Conservation (phyloP, 2,888 invertebrate species). For the Volucella bombylans region DNA sequence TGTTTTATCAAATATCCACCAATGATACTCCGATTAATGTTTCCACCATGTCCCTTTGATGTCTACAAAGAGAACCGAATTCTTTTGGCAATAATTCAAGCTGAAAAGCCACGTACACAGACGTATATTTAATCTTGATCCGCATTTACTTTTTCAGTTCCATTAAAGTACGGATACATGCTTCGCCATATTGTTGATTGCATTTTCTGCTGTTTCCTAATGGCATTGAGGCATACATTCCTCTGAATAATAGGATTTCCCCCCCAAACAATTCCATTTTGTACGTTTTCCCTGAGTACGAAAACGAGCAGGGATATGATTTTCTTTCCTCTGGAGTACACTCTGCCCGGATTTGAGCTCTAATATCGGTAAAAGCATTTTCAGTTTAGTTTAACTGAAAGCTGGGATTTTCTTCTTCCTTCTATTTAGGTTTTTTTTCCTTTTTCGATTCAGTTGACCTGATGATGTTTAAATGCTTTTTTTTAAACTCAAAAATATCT, state of each 20-base stretch:
- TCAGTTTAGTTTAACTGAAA: slow-evolving; percentile 4
- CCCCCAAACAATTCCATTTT: slow-evolving; percentile 21
- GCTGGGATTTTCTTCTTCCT: background rate
- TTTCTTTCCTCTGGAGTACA: background rate
- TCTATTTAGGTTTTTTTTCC: background rate
- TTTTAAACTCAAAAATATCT: slow-evolving; percentile 10
- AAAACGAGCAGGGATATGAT: background rate
- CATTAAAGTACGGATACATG: no score
- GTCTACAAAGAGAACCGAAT: no score
- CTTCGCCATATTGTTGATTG: background rate
- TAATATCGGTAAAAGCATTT: slow-evolving; percentile 41
- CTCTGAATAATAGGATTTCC: slow-evolving; percentile 31
- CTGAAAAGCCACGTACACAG: no score
- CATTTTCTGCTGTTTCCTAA: background rate
- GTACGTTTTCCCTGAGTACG: slow-evolving; percentile 1
- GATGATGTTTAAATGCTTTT: background rate
- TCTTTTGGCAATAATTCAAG: no score
- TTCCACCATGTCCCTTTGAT: no score
- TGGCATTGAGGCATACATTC: slow-evolving; percentile 6
- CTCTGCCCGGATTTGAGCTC: slow-evolving; percentile 15
- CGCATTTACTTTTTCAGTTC: no score
- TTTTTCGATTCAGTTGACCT: slow-evolving; percentile 11
- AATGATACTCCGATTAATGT: no score
- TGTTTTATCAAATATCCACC: no score
- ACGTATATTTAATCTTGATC: no score